These are phyloP conservation scores for Euclidia mi DNA, from an alignment of 2,888 invertebrate genomes.

Conservation along the genomic window DNA sequence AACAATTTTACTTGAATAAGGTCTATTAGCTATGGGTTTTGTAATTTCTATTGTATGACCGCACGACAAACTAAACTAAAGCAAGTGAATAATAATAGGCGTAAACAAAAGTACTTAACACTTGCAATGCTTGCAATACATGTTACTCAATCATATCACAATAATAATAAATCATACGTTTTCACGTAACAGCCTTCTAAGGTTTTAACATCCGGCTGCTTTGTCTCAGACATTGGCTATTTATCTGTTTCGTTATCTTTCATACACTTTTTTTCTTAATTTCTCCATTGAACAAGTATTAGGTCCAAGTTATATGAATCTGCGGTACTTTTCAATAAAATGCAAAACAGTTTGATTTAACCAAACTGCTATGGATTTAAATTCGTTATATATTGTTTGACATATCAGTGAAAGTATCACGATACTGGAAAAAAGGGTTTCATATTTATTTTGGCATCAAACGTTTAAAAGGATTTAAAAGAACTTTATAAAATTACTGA, in stretches of 20 bases:
- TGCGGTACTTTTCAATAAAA: too few relatives aligned
- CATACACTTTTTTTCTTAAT: conserved; percentile 62
- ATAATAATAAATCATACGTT: conserved; percentile 42
- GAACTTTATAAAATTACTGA: too few relatives aligned
- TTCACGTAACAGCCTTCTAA: conserved; percentile 42
- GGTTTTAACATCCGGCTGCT: conserved; percentile 57
- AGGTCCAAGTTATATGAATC: conserved; percentile 53
- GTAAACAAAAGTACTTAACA: background rate
- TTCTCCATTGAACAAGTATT: conserved; percentile 57
- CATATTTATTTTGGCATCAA: too few relatives aligned
- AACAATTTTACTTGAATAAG: background rate
- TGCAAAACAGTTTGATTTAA: too few relatives aligned
- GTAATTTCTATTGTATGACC: background rate
- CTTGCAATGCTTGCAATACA: conserved; percentile 1
- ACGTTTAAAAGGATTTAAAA: too few relatives aligned
- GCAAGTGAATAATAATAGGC: background rate
- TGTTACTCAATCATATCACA: conserved; percentile 10
- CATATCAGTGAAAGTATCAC: too few relatives aligned
- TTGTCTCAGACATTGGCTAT: conserved; percentile 53
- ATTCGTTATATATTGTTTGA: too few relatives aligned
- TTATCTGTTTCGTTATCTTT: conserved; percentile 68
- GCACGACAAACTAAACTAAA: background rate
- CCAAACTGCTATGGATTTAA: too few relatives aligned
- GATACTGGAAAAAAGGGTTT: too few relatives aligned
- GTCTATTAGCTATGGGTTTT: background rate